Base-by-base conservation (phyloP, 2,888 invertebrate species). In the Branchellion lobata region DNA sequence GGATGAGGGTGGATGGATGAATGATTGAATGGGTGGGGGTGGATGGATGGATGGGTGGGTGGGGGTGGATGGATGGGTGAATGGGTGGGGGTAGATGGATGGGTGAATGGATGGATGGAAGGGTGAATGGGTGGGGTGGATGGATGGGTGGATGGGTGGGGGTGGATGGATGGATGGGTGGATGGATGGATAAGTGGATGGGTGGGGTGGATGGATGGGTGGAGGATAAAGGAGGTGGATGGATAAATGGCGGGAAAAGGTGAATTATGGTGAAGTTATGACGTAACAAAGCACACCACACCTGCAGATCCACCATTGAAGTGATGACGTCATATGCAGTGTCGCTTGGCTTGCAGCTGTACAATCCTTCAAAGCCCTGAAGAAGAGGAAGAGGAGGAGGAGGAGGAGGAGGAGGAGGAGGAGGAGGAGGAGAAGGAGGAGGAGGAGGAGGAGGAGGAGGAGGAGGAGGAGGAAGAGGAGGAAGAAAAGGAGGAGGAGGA, bases 291-390 rank as follows among this genome's bases (percentile, higher is more conserved):
- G 14, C 14, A 40, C n/a, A n/a, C n/a, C n/a, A n/a, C 14, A 73
- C 73, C 73, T 73, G 33, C 27, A 73, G 36, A 36, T 24, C 18
- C 27, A 73, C 73, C 29, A 73, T 33, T 2, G 65, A 24, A 29
- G 61, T 34, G 61, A 77, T 77, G 36, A 77, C 77, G 29, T 77
- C 29, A 34, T 77, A 77, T 3, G 65, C 77, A 24, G 24, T 24
- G 61, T 77, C 77, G 21, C n/a, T 34, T 53, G 24, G 61, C 61
- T 65, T 57, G 36, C 77, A 77, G 29, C 57, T 77, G 34, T 77
- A 77, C 57, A 77, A 61, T 11, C 77, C 77, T 36, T 77, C 77
- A 77, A 77, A 77, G 29, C 77, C 77, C 77, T 77, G 33, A n/a
- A n/a, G n/a, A n/a, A n/a, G n/a, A n/a, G n/a, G 27, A n/a, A 73